Conservation (phyloP, 2,797 vertebrate genomes). For the Micrastur ruficollis region DNA sequence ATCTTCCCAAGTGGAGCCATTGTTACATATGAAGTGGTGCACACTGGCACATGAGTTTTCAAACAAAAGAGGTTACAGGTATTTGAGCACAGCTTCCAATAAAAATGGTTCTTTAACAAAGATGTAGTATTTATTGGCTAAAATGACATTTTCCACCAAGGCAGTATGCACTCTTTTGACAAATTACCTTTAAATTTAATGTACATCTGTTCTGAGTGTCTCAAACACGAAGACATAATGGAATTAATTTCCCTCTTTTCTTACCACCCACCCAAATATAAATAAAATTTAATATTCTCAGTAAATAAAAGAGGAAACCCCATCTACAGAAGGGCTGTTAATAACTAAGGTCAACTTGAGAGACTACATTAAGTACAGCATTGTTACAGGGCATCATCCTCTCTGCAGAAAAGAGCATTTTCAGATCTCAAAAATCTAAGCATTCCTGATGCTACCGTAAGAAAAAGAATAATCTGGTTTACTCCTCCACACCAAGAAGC, state of each 20-base stretch:
- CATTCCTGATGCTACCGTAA: background rate
- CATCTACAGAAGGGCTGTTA: background rate
- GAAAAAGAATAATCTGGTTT: background rate
- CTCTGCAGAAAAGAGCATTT: background rate
- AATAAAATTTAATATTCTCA: background rate
- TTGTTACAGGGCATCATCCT: background rate
- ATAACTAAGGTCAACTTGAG: background rate
- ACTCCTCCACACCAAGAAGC: background rate
- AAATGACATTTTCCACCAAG: background rate
- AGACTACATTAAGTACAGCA: background rate
- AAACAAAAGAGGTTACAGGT: background rate
- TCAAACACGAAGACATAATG: background rate
- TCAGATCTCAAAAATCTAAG: background rate
- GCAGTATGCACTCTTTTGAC: background rate
- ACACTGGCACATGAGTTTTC: background rate
- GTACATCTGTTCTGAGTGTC: background rate
- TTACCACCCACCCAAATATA: background rate
- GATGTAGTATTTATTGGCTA: background rate
- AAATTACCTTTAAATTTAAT: background rate
- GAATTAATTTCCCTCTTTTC: background rate
- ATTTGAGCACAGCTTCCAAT: background rate
- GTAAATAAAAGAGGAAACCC: background rate
- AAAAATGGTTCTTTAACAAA: background rate
- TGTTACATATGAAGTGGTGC: background rate
- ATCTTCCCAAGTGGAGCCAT: background rate